Conservation (phyloP, 2,797 vertebrate species). For the Orientallactaga sibirica region DNA sequence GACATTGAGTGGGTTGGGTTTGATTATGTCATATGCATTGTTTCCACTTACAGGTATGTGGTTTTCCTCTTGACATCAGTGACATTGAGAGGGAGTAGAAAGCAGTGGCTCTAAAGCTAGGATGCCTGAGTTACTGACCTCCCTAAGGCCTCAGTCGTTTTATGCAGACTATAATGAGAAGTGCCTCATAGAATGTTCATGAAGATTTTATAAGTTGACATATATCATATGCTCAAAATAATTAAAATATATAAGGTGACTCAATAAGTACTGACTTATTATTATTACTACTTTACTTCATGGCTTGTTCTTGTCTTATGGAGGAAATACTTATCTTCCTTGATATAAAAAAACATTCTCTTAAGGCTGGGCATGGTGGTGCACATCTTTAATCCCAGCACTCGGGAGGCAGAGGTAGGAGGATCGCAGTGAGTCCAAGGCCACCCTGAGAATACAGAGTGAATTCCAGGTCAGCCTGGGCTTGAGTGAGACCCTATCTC, state of each 20-base stretch:
- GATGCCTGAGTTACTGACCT: background rate
- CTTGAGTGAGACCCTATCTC: too few relatives aligned
- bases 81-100: background rate
- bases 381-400: too few relatives aligned
- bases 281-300: constrained; percentile 6
- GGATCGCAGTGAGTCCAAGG: too few relatives aligned
- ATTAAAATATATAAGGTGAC: background rate
- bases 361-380: too few relatives aligned
- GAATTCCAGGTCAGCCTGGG: too few relatives aligned
- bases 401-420: too few relatives aligned
- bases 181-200: background rate
- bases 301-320: background rate
- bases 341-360: constrained; percentile 14
- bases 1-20: constrained; percentile 45
- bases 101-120: background rate
- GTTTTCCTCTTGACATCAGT: background rate
- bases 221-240: background rate
- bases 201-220: background rate
- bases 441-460: too few relatives aligned
- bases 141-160: background rate
- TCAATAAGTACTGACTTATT: constrained; percentile 49
- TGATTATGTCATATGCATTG: background rate
- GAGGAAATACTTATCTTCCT: constrained; percentile 23
- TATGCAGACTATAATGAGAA: constrained; percentile 4
- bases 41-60: constrained; percentile 23